Base-by-base conservation (phyloP, 1,140 invertebrate species). In the Leguminivora glycinivorella region DNA sequence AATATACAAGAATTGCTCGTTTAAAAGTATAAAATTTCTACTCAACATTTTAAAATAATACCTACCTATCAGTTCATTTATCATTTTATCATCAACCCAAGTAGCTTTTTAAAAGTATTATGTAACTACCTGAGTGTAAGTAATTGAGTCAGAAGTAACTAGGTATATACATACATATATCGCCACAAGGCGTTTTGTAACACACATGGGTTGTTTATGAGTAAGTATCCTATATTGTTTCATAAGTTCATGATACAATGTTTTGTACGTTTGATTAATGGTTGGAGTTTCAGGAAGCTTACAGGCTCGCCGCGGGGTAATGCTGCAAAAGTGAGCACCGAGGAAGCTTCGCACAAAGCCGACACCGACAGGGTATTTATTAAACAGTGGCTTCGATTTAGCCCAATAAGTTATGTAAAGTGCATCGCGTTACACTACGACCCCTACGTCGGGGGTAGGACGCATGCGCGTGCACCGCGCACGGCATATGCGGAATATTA, bases 401-500 rank as follows among this genome's bases (percentile, higher is more conserved):
- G 82, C 85, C 88, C 82, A 91, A 88, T 88, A 89, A 89, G 84
- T 89, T 91, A 91, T 91, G 87, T 89, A 91, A 89, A 91, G 82
- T 88, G 80, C 87, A 89, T 89, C 85, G 83, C 83, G 83, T 89
- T 86, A 89, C 84, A 85, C 79, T 84, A 82, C 86, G 84, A 85
- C 85, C 89, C 84, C 85, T 83, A 85, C 82, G 80, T 83, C 40
- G 63, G 80, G 83, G 82, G 82, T 80, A 77, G 80, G 76, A 85
- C 89, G 89, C 89, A 90, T 90, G 89, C 89, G 88, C 85, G 81
- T 88, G 86, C 85, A 89, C 75, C 83, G 83, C 82, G 85, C 83
- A 84, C 88, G 85, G 85, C 89, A 91, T 91, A 91, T 91, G 89
- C 89, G 87, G 85, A 89, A 89, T 91, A 91, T 91, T 91, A 89